Conservation (phyloP, 2,888 invertebrate species). For the Euzophera pinguis region DNA sequence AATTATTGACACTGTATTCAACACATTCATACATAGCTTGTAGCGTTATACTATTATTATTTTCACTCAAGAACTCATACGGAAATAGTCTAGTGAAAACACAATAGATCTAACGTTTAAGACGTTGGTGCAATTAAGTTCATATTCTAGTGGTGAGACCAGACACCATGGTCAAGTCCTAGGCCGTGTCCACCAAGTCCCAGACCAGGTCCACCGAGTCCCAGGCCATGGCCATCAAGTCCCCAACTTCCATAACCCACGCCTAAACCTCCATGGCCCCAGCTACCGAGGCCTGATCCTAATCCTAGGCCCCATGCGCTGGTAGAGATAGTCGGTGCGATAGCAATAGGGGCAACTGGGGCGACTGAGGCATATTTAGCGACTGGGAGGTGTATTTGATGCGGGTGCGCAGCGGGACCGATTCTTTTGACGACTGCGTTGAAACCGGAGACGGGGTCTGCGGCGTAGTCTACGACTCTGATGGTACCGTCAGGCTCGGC, state of each 20-base stretch:
- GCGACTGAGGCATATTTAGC: slow-evolving; percentile 25
- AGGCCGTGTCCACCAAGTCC: slow-evolving; percentile 19
- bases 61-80: slow-evolving; percentile 25
- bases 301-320: slow-evolving; percentile 21
- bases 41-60: slow-evolving; percentile 25
- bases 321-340: slow-evolving; percentile 21
- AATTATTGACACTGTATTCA: slow-evolving; percentile 2
- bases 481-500: slow-evolving; percentile 69
- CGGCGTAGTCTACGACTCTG: slow-evolving; percentile 64
- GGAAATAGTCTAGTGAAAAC: slow-evolving; percentile 27
- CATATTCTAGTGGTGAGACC: slow-evolving; percentile 1
- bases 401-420: slow-evolving; percentile 59
- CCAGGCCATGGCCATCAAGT: slow-evolving; percentile 24
- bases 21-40: background rate
- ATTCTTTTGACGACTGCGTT: slow-evolving; percentile 69
- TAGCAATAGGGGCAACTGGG: slow-evolving; percentile 18
- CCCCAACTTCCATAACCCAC: slow-evolving; percentile 16
- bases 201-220: slow-evolving; percentile 21
- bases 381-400: slow-evolving; percentile 27
- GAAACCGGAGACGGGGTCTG: slow-evolving; percentile 63
- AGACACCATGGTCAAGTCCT: too few relatives aligned
- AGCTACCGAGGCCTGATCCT: slow-evolving; percentile 21
- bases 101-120: slow-evolving; percentile 25
- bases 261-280: background rate
- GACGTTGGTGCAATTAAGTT: background rate